A percentile compares a stretch with the other conserved stretches of the same genome.
Conservation (phyloP, 2,113 vertebrate species). For the Lepisosteus osseus region DNA sequence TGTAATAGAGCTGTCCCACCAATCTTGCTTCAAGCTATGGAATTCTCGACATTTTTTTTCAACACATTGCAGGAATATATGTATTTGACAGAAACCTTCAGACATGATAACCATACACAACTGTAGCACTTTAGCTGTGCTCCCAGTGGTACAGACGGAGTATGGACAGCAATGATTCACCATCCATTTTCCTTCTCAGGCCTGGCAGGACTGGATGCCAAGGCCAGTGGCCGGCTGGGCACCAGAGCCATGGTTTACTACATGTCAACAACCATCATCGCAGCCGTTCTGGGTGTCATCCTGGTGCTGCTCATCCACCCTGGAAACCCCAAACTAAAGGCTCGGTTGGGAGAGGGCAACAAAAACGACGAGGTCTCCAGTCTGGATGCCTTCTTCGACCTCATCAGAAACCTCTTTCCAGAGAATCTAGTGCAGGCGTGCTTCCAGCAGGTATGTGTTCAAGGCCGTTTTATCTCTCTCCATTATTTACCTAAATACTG, state of each 20-base stretch:
- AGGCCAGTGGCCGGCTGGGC: slow-evolving; percentile 92
- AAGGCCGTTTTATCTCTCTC: not conserved
- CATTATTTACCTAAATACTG: no score
- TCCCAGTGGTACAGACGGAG: no score
- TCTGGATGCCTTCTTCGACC: slow-evolving; percentile 93
- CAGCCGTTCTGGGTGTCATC: slow-evolving; percentile 92
- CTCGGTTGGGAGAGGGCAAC: slow-evolving; percentile 85
- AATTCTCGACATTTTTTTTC: no score
- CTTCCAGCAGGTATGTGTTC: slow-evolving; percentile 88
- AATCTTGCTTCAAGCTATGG: no score
- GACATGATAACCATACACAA: no score
- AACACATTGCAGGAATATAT: no score
- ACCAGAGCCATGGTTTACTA: slow-evolving; percentile 98
- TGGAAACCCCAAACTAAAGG: slow-evolving; percentile 92
- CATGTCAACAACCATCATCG: slow-evolving; percentile 94
- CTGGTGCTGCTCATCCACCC: slow-evolving; percentile 94
- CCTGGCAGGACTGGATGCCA: slow-evolving; percentile 91
- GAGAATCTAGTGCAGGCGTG: slow-evolving; percentile 97
- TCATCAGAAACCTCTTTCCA: slow-evolving; percentile 94
- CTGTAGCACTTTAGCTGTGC: no score
- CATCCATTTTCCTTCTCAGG: slow-evolving; percentile 62
- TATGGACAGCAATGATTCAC: no score
- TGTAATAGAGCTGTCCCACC: no score
- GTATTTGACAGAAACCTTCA: no score
- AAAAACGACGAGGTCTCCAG: slow-evolving; percentile 95